phyloP scores from a whole-genome alignment of 2,113 vertebrate genomes.

The Oceanodroma tethys region DNA sequence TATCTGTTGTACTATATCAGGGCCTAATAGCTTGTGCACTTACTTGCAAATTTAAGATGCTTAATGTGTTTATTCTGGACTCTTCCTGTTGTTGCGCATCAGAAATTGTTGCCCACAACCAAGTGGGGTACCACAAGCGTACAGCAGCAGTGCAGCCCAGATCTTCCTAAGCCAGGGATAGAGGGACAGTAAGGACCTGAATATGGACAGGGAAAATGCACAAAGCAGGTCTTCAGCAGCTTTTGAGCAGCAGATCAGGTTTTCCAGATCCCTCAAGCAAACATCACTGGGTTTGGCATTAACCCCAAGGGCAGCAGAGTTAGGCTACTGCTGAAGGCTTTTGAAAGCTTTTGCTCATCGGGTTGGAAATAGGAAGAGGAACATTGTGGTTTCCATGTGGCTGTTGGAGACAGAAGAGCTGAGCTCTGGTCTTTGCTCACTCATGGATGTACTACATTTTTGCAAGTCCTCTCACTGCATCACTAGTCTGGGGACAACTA shows the following conservation, averaged over 20 bases:
- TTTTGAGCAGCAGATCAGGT: background rate
- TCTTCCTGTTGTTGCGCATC: background rate
- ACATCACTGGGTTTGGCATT: background rate
- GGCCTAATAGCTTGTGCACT: background rate
- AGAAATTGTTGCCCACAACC: background rate
- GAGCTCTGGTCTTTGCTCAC: background rate
- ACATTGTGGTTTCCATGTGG: background rate
- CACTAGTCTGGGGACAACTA: background rate
- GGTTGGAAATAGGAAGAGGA: background rate
- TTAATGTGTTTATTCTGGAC: background rate
- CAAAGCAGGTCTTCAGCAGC: background rate
- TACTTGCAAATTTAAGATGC: background rate
- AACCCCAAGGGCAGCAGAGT: background rate
- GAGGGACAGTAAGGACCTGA: fast-evolving
- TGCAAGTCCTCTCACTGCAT: background rate
- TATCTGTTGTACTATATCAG: background rate
- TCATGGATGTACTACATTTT: background rate
- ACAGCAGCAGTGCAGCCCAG: background rate
- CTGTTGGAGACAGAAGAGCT: background rate
- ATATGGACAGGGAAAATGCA: background rate
- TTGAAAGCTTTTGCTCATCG: background rate
- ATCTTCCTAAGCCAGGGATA: background rate
- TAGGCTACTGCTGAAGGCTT: background rate
- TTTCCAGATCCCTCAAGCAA: background rate
- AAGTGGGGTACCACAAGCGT: background rate